A percentile compares a stretch with the other conserved stretches of the same genome.
These are phyloP conservation scores for Metridium senile DNA, from an alignment of 92 coral and sea anemone genomes.

Conservation along the genomic window DNA sequence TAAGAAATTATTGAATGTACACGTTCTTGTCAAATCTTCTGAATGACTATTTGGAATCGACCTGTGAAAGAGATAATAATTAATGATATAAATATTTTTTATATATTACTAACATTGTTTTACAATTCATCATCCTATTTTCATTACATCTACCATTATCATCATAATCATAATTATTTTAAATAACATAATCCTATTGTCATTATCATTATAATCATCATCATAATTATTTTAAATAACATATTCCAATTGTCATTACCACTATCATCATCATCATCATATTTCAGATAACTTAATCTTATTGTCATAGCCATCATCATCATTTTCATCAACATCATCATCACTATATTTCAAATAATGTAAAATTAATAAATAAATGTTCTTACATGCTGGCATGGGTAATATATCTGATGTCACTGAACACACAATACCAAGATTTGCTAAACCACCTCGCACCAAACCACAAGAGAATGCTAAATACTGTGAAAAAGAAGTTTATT, in stretches of 20 bases:
- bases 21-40: constrained; percentile 54
- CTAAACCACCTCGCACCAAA: constrained; percentile 92
- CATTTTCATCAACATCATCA: too few relatives aligned
- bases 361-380: background rate
- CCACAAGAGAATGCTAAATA: constrained; percentile 92
- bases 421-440: constrained; percentile 88
- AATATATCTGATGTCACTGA: constrained; percentile 87
- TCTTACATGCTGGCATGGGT: constrained; percentile 94
- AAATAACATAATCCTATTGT: too few relatives aligned
- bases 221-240: too few relatives aligned
- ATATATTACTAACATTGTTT: background rate
- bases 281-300: too few relatives aligned
- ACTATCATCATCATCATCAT: too few relatives aligned
- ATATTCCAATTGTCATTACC: too few relatives aligned
- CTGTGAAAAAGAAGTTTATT: constrained; percentile 39
- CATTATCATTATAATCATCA: too few relatives aligned
- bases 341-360: too few relatives aligned
- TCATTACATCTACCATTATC: too few relatives aligned
- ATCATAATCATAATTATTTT: too few relatives aligned
- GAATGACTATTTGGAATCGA: constrained; percentile 93
- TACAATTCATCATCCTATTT: background rate
- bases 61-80: constrained; percentile 52
- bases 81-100: background rate
- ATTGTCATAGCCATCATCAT: too few relatives aligned
- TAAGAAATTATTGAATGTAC: background rate